phyloP scores from a whole-genome alignment of 2,888 invertebrate species.

The Poecilus cupreus region DNA sequence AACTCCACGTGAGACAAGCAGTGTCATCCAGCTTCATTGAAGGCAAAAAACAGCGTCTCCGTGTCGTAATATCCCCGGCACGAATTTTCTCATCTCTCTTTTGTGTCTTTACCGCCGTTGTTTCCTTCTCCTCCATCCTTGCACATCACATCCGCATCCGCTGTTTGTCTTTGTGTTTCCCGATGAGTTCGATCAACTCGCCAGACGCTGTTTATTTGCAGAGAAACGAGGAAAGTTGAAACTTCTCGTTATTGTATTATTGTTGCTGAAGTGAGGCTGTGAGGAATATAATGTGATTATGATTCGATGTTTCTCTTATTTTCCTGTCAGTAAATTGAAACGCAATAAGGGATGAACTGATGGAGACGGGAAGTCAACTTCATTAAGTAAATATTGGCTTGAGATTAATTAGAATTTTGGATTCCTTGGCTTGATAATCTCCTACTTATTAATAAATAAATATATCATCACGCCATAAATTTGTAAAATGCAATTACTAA shows the following conservation, averaged over 20 bases:
- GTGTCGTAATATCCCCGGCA: background rate
- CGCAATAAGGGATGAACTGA: too few relatives aligned
- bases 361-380: too few relatives aligned
- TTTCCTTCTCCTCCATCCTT: background rate
- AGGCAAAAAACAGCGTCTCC: background rate
- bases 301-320: background rate
- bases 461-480: too few relatives aligned
- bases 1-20: background rate
- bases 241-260: background rate
- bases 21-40: background rate
- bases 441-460: too few relatives aligned
- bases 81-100: background rate
- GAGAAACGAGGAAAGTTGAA: background rate
- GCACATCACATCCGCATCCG: background rate
- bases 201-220: background rate
- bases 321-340: background rate
- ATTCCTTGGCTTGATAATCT: too few relatives aligned
- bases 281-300: background rate
- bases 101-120: background rate
- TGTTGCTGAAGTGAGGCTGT: background rate
- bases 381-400: too few relatives aligned
- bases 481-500: too few relatives aligned
- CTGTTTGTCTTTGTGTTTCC: conserved; percentile 5
- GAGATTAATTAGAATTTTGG: too few relatives aligned
- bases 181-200: conserved; percentile 29